Base-by-base conservation (phyloP, 2,888 invertebrate genomes). In the Sinohyriopsis cumingii region DNA sequence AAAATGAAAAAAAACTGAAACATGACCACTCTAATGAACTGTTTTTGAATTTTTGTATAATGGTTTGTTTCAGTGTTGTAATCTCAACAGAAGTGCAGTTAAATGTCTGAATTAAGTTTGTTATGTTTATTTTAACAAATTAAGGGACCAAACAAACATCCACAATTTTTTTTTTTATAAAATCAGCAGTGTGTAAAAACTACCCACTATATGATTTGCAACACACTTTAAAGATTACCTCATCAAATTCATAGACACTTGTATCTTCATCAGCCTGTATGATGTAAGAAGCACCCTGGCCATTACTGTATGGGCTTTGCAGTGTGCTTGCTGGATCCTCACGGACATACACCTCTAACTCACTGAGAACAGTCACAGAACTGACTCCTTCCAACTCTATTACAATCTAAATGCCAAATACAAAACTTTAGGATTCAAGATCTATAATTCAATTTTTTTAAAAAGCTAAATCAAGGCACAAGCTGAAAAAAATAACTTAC, bases 281-380 rank as follows among this genome's bases (percentile, higher is more conserved):
- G 59, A 84, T 79, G 62, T 77, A 78, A 12, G 73, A 72, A 19
- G 81, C 66, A 5, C 82, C 81, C n/a, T 73, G 63, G 9, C 76
- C 76, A 33, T 80, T 81, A 22, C 70, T 63, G 68, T 82, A 84
- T 4, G 76, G 76, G 24, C 78, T 80, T 69, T 84, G 84, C 24
- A 62, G 28, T 12, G 59, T 66, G 12, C 70, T 71, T 15, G 63
- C 63, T 3, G 85, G 83, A 63, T 84, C 82, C 65, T 85, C 85
- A 33, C 78, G 62, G 19, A 84, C 78, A 63, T 75, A 80, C 5
- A 85, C 65, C 68, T 82, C 77, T 12, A 85, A 60, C 64, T 83
- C 81, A 54, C 76, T 74, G 60, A 85, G 67, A 12, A 78, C 73
- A 7, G 80, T 66, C 55, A 75, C 63, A 4, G 60, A 55, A 2